phyloP scores from a whole-genome alignment of 2,888 invertebrate species.

The Dicyrtoma fusca region DNA sequence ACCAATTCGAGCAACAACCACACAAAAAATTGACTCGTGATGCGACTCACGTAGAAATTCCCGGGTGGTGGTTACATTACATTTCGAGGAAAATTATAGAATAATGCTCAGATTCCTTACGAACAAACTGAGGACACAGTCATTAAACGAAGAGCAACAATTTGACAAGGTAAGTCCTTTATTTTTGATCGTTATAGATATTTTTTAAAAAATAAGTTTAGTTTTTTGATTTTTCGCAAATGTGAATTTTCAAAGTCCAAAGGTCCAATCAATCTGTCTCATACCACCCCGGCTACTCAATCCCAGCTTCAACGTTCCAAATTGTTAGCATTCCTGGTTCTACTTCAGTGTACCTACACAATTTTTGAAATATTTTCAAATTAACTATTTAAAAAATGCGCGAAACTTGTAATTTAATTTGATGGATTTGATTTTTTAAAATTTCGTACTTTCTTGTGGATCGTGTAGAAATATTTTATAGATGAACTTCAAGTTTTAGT shows the following conservation, averaged over 20 bases:
- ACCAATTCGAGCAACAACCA: too few relatives aligned
- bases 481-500: too few relatives aligned
- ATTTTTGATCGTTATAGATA: too few relatives aligned
- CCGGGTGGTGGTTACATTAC: constrained; percentile 34
- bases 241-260: background rate
- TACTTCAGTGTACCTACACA: too few relatives aligned
- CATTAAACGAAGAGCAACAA: constrained; percentile 77
- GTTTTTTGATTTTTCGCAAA: background rate
- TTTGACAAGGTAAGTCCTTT: constrained; percentile 74
- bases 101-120: constrained; percentile 85
- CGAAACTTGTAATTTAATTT: too few relatives aligned
- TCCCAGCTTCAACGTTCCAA: too few relatives aligned
- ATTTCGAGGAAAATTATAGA: constrained; percentile 58
- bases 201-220: background rate
- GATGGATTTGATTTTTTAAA: too few relatives aligned
- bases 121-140: constrained; percentile 82
- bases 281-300: background rate
- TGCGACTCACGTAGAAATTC: constrained; percentile 7
- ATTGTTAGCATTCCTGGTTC: too few relatives aligned
- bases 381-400: too few relatives aligned
- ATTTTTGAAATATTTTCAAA: too few relatives aligned
- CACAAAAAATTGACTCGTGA: background rate
- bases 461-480: too few relatives aligned
- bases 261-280: background rate
- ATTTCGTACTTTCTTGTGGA: too few relatives aligned